Evolutionary conservation across 1,140 invertebrate species (phyloP).

Genomic region (Bemisia tabaci): DNA sequence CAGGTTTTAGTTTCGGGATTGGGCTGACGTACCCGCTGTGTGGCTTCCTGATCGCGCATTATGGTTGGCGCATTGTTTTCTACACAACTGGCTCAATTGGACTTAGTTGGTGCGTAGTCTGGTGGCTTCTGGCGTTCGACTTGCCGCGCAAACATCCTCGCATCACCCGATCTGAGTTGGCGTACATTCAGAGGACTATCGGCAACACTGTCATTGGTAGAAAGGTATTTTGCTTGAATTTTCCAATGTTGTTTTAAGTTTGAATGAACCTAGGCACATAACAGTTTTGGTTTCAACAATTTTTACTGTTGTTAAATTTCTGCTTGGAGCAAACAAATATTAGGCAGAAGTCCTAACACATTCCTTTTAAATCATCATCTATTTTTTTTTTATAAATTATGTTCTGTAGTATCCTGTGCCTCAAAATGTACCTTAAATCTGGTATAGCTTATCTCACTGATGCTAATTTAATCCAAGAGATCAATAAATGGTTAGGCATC

Average conservation of each 20-base stretch:
- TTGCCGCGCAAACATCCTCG: slow-evolving; percentile 55
- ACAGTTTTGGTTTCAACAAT: no score
- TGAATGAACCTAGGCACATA: no score
- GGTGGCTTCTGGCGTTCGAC: slow-evolving; percentile 61
- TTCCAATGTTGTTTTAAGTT: neutral
- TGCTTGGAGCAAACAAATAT: no score
- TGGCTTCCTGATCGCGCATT: slow-evolving; percentile 50
- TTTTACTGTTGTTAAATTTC: no score
- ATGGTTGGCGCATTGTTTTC: slow-evolving; percentile 51
- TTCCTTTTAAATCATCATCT: no score
- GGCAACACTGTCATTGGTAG: slow-evolving; percentile 33
- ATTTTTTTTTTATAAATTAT: no score
- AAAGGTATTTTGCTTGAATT: slow-evolving; percentile 28
- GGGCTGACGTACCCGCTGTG: slow-evolving; percentile 53
- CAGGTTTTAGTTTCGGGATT: slow-evolving; percentile 54
- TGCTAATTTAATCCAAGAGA: no score
- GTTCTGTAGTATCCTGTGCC: no score
- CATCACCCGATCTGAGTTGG: slow-evolving; percentile 50
- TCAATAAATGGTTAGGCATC: neutral
- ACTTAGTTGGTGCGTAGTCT: slow-evolving; percentile 48
- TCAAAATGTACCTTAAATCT: no score
- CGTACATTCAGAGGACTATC: slow-evolving; percentile 51
- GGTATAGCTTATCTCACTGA: no score
- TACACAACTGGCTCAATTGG: slow-evolving; percentile 57
- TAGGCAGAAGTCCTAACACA: no score